Base-by-base conservation (phyloP, 1,140 invertebrate species). In the Pectinophora gossypiella region DNA sequence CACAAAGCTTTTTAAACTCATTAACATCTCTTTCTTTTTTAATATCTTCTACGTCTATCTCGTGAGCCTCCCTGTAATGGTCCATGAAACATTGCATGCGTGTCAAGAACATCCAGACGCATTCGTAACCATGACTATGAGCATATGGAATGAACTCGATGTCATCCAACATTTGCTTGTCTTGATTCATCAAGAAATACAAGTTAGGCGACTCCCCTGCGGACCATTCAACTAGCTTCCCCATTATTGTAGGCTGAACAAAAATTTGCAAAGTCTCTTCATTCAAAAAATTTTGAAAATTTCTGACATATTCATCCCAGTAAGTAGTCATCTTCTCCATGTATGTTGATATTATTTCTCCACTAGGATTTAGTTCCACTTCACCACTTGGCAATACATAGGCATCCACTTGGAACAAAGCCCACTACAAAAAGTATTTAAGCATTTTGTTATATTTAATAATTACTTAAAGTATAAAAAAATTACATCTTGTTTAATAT, bases 171-270 rank as follows among this genome's bases (percentile, higher is more conserved):
- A 95, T 82, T 16, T 88, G 61, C 35, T 87, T 82, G 76, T 95
- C 93, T 57, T 92, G 89, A 32, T 90, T 89, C 72, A 95, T 87
- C 4, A 95, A 89, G 53, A 89, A 90, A 19, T 85, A 68, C 6
- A 95, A 73, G 46, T 90, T 89, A 0, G 93, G 93, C 0, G 94
- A 91, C 20, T 90, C 83, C 1, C 92, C 92, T 42, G 90, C 92
- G 0, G 91, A 89, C 68, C 92, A 90, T 42, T 93, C 90, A 63
- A 94, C 91, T 68, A 91, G 88, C 74, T 93, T 93, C 15, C 91
- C 91, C 88, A 95, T 93, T 42, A 95, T 92, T 13, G 93, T 90
- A 0, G 94, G 94, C 54, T 94, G 94, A 44, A 74, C 89, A 82
- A 86, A 83, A 51, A 79, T 76, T 61, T 85, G 67, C 15, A 86